Base-by-base conservation (phyloP, 1,140 invertebrate genomes). In the Pseudobourletiella spinata region DNA sequence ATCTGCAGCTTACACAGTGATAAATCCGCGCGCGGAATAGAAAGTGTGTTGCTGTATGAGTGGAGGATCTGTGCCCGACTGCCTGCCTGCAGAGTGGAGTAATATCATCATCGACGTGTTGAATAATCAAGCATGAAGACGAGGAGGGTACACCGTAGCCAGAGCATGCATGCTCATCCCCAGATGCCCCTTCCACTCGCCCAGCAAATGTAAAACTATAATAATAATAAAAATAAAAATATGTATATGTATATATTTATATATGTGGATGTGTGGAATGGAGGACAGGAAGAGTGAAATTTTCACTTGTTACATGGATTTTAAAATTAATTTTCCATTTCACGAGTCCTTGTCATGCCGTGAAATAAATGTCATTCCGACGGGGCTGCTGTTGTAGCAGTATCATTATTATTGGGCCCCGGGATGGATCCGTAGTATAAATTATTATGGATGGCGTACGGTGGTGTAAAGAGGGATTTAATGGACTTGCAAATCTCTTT, bases 151-250 rank as follows among this genome's bases (percentile, higher is more conserved):
- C 24, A 48, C 22, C 46, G 46, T 11, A 48, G 46, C 46, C 46
- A 48, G 46, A 48, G 46, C 46, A 48, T 48, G 46, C 6, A 48
- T 48, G 46, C 46, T 48, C 46, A 48, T 20, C 46, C 46, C 6
- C 6, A 48, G 24, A 48, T 48, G 24, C 24, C 24, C 8, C 46
- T 20, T 8, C 46, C 46, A 25, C 24, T 48, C 8, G 46, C 16
- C n/a, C n/a, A n/a, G 46, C 6, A 48, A 48, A 48, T 11, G 46
- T 48, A 48, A 48, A 18, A 39, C 32, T 39, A 11, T 39, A 39
- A 39, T 39, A 39, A 39, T 11, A 39, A 39, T 39, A 39, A 39
- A 39, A 11, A 39, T 11, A 39, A 39, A 39, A 39, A 11, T 11
- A 39, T 39, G 8, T 39, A n/a, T 39, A 8, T n/a, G n/a, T 39